Evolutionary conservation across 2,888 invertebrate genomes (phyloP).

Genomic region (Catocala sponsa): DNA sequence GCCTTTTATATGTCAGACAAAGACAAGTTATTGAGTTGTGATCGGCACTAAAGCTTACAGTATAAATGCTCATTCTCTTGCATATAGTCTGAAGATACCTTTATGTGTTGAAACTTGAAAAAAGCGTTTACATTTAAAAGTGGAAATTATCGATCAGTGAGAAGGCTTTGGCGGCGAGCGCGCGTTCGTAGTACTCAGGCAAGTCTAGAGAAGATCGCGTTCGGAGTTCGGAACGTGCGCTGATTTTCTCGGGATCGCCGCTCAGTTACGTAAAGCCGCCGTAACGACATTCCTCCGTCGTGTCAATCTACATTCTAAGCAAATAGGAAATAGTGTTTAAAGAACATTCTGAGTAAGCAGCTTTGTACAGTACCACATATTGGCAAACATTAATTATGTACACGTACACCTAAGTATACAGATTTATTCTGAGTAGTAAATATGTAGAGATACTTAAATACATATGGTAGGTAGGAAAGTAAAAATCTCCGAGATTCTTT

Average conservation of each 20-base stretch:
- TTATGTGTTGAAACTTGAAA: background rate
- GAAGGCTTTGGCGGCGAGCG: slow-evolving; percentile 4
- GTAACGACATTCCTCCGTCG: slow-evolving; percentile 39
- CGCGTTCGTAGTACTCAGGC: slow-evolving; percentile 11
- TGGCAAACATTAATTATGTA: background rate
- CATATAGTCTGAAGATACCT: background rate
- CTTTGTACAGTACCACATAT: slow-evolving; percentile 18
- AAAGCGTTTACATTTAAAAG: slow-evolving; percentile 5
- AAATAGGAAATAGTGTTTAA: slow-evolving; percentile 42
- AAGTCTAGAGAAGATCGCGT: slow-evolving; percentile 18
- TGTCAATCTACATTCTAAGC: slow-evolving; percentile 43
- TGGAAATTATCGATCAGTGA: slow-evolving; percentile 16
- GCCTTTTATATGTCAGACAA: background rate
- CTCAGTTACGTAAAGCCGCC: slow-evolving; percentile 45
- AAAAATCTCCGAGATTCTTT: too few relatives aligned
- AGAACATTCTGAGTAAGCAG: slow-evolving; percentile 16
- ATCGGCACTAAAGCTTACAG: background rate
- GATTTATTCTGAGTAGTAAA: background rate
- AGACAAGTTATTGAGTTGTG: background rate
- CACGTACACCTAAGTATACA: background rate
- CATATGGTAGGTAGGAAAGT: too few relatives aligned
- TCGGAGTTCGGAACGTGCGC: slow-evolving; percentile 32
- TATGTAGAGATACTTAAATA: too few relatives aligned
- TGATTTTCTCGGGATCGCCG: slow-evolving; percentile 40
- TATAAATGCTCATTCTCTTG: background rate